Percentiles rank a stretch among this genome's conserved stretches.
Evolutionary conservation across 2,888 invertebrate genomes (phyloP).

Genomic region (Callyntrura sp.): DNA sequence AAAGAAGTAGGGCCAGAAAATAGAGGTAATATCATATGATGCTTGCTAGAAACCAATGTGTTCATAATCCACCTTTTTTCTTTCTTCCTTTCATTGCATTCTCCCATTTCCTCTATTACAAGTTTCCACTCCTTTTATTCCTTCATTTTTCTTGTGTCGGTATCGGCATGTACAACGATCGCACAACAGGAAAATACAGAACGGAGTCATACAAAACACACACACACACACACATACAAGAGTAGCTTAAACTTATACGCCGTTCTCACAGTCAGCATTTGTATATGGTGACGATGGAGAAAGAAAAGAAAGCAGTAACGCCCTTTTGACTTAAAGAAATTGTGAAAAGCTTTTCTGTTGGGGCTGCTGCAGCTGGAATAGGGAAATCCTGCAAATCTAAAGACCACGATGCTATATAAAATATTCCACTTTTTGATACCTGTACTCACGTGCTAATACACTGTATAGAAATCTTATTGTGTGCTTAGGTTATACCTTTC

Average conservation of each 20-base stretch:
- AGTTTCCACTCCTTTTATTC: slow-evolving; percentile 1
- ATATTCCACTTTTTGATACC: background rate
- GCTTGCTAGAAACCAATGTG: slow-evolving; percentile 43
- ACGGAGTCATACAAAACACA: background rate
- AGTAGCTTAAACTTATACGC: no score
- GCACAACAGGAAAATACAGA: background rate
- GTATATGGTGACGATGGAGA: slow-evolving; percentile 16
- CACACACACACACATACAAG: no score
- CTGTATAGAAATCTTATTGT: no score
- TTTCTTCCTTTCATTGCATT: slow-evolving; percentile 43
- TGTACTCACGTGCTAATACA: slow-evolving; percentile 33
- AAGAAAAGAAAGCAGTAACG: slow-evolving; percentile 61
- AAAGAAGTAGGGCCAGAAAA: slow-evolving; percentile 24
- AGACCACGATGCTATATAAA: slow-evolving; percentile 31
- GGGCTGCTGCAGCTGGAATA: background rate
- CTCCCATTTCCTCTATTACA: slow-evolving; percentile 37
- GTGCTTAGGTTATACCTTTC: no score
- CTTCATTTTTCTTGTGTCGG: background rate
- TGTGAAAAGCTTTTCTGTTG: slow-evolving; percentile 36
- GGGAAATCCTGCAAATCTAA: slow-evolving; percentile 37
- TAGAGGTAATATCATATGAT: slow-evolving; percentile 41
- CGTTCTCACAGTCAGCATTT: no score
- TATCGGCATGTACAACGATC: slow-evolving; percentile 11
- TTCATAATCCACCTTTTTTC: slow-evolving; percentile 57
- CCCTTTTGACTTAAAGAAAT: slow-evolving; percentile 68